These are phyloP conservation scores for Polyergus mexicanus DNA, from an alignment of 1,140 invertebrate species.

Conservation along the genomic window DNA sequence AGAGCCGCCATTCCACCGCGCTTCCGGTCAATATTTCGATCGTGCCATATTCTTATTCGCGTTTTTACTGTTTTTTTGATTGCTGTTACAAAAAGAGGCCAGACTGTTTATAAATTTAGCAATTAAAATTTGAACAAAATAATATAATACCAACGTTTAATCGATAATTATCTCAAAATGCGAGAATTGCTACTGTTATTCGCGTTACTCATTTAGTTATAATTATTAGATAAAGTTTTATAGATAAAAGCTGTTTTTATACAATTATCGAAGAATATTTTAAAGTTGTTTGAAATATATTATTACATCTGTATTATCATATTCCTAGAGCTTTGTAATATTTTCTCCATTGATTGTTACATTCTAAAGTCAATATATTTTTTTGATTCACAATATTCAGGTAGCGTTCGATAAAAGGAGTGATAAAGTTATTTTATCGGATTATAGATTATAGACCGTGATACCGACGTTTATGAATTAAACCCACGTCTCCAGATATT, in stretches of 20 bases:
- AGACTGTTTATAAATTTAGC: background rate
- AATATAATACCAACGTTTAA: constrained; percentile 3
- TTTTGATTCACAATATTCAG: constrained; percentile 22
- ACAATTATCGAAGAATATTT: background rate
- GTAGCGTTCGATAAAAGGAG: background rate
- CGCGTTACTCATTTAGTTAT: background rate
- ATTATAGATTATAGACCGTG: constrained; percentile 43
- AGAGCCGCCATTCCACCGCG: constrained; percentile 11
- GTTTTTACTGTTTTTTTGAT: background rate
- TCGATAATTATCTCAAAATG: background rate
- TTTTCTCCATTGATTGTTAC: background rate
- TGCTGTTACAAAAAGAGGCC: background rate
- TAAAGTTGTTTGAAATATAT: background rate
- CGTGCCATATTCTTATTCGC: background rate
- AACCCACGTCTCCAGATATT: constrained; percentile 47
- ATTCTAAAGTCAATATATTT: background rate
- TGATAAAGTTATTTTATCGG: constrained; percentile 34
- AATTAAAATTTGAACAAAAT: background rate
- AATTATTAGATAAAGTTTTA: background rate
- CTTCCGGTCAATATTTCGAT: constrained; percentile 50
- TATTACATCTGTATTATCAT: background rate
- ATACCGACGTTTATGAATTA: constrained; percentile 52
- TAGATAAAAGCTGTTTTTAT: background rate
- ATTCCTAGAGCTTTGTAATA: background rate
- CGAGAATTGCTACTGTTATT: background rate